Evolutionary conservation across 1,140 invertebrate species (phyloP), one percentile per base, ranked within the genome.

Genomic region (Micrasema minimum): DNA sequence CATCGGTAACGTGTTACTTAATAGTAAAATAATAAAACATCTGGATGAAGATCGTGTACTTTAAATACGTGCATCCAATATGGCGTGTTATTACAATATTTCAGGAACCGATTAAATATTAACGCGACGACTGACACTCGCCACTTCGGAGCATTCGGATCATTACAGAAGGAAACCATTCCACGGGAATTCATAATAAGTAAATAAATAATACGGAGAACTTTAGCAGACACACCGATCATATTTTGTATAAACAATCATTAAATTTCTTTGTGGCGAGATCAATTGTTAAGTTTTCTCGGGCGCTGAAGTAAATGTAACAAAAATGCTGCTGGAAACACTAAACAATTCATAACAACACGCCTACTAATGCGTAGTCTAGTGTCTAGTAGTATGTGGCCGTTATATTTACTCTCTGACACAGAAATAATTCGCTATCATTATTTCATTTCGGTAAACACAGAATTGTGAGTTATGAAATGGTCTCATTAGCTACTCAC

Each of bases 21-120:
- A 69, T 69, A 38, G 53, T 46, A 69, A 66, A 69, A 67, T 43
- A 72, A 66, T 46, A 55, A 37, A 37, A 70, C 72, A 74, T 74
- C 72, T 74, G 72, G 72, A 70, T 67, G 65, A 64, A 55, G 61
- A 53, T 22, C 18, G 48, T 57, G 23, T 14, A 62, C 45, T 64
- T 26, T 37, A 57, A 65, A 71, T 71, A 59, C 38, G 48, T 66
- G 69, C 65, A 65, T 43, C 67, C 38, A 38, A 72, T 70, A 75
- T 72, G 67, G 67, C 82, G 83, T 84, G 83, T 84, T 85, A 83
- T 85, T 81, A 84, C 83, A 85, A 85, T 85, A 85, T 82, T 84
- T 85, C 83, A 85, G 84, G 83, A 84, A 83, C 83, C 82, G 83
- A 84, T 85, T 85, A 85, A 84, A 85, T 84, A 84, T 85, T 83